Percentiles rank a stretch among this genome's conserved stretches.
Evolutionary conservation across 2,888 invertebrate species (phyloP).

Genomic region (Lycophotia porphyrea): DNA sequence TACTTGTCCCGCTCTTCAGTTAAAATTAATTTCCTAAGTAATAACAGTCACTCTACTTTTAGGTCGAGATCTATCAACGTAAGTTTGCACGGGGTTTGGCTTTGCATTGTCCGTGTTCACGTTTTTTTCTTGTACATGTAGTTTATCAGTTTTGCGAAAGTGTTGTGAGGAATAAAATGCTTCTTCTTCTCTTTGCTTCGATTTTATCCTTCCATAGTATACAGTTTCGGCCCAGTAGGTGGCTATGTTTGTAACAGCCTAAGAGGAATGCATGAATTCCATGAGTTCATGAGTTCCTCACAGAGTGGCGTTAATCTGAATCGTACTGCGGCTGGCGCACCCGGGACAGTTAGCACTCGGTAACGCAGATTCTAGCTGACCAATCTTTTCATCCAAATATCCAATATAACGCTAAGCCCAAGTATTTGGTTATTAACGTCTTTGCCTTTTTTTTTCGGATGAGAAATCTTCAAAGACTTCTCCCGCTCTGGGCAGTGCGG

Average conservation of each 20-base stretch:
- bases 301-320: no score
- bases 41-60: constrained; percentile 8
- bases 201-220: background rate
- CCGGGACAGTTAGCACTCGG: background rate
- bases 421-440: no score
- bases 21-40: constrained; percentile 36
- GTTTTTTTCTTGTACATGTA: background rate
- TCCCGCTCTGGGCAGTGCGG: no score
- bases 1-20: background rate
- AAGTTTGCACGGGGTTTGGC: background rate
- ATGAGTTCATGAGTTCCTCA: no score
- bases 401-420: no score
- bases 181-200: background rate
- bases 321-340: background rate
- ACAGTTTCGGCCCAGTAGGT: background rate
- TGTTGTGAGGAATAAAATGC: background rate
- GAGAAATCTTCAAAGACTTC: no score
- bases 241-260: background rate
- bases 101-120: background rate
- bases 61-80: background rate
- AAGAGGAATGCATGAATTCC: no score
- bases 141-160: background rate
- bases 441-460: no score
- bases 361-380: background rate
- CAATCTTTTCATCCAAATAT: background rate